phyloP scores from a whole-genome alignment of 2,888 invertebrate genomes.

The Eueremaeus valkanovi region DNA sequence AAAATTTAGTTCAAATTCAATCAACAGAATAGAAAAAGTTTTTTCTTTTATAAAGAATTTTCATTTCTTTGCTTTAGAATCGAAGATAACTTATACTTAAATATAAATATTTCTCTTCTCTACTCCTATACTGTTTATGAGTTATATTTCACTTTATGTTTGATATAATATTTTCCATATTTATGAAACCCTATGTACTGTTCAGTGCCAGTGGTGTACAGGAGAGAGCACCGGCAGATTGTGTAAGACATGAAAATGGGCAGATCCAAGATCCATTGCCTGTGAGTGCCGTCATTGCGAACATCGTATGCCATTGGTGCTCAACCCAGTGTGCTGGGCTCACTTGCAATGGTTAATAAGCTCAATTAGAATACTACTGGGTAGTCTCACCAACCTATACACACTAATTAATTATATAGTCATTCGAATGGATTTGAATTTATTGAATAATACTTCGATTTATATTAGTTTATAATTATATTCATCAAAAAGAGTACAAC shows the following conservation, averaged over 20 bases:
- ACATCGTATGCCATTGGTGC: neutral
- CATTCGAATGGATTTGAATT: no score
- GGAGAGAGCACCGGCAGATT: neutral
- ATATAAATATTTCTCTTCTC: neutral
- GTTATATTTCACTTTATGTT: neutral
- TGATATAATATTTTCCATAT: conserved; percentile 14
- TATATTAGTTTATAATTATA: no score
- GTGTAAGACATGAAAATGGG: conserved; percentile 28
- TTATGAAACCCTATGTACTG: neutral
- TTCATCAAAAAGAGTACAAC: no score
- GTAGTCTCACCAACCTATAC: no score
- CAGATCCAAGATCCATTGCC: neutral
- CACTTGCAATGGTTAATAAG: no score
- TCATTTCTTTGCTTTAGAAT: neutral
- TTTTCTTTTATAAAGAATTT: neutral
- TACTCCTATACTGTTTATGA: neutral
- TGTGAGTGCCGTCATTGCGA: neutral
- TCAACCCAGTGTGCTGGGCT: neutral
- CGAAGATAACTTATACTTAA: neutral
- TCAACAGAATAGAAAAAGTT: neutral
- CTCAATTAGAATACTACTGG: no score
- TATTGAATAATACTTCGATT: no score
- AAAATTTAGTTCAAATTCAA: conserved; percentile 1
- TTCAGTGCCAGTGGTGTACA: no score
- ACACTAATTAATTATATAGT: no score